Conservation (phyloP, 1,140 invertebrate species). For the Chelonus insularis region DNA sequence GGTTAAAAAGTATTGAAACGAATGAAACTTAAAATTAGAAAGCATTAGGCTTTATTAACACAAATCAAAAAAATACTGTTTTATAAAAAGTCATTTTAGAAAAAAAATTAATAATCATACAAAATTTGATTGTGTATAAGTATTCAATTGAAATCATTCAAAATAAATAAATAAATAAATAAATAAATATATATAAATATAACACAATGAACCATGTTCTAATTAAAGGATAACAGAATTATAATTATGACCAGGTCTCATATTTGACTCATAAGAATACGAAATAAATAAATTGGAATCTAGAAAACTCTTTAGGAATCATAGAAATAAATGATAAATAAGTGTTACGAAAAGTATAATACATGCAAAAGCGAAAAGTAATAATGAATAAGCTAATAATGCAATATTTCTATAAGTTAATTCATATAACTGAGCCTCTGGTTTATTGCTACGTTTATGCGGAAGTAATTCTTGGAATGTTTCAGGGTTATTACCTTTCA, state of each 20-base stretch:
- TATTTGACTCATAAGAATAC: too few species aligned
- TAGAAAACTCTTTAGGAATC: too few species aligned
- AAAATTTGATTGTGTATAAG: not conserved
- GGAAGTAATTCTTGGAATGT: slow-evolving; percentile 39
- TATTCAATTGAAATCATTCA: not conserved
- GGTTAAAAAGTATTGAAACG: too few species aligned
- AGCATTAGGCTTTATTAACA: too few species aligned
- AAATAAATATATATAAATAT: slow-evolving; percentile 22
- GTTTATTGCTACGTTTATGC: slow-evolving; percentile 42
- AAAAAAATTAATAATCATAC: not conserved
- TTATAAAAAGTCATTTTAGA: too few species aligned
- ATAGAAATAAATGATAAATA: slow-evolving; percentile 43
- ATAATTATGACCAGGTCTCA: too few species aligned
- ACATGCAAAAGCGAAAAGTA: slow-evolving; percentile 49
- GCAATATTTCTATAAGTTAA: slow-evolving; percentile 42
- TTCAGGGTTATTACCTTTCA: slow-evolving; percentile 55
- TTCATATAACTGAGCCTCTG: slow-evolving; percentile 41
- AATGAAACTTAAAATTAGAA: too few species aligned
- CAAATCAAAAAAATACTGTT: too few species aligned
- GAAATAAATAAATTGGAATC: too few species aligned
- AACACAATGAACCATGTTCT: slow-evolving; percentile 10
- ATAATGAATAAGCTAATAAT: slow-evolving; percentile 42
- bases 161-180: slow-evolving; percentile 17
- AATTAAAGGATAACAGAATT: slow-evolving; percentile 3
- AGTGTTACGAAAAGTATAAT: slow-evolving; percentile 44